Percentiles rank a stretch among this genome's conserved stretches.
Evolutionary conservation across 2,797 vertebrate genomes (phyloP).

Genomic region (Cheirogaleus major): DNA sequence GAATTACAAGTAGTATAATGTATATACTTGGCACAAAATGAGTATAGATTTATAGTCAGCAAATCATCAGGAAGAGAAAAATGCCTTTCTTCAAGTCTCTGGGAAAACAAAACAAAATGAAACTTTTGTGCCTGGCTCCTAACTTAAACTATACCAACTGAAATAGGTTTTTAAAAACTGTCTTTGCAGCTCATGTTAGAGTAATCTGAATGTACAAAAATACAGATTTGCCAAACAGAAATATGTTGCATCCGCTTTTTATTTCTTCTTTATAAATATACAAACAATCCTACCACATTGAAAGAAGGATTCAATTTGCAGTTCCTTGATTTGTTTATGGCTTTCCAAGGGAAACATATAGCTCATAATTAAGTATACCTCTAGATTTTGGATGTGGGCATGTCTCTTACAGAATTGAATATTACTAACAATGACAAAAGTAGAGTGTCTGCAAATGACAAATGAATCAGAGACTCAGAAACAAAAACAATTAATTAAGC

Average conservation of each 20-base stretch:
- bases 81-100: background rate
- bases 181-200: background rate
- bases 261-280: conserved; percentile 16
- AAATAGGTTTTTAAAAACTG: background rate
- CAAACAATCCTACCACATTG: background rate
- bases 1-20: background rate
- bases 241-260: background rate
- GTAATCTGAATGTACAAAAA: conserved; percentile 38
- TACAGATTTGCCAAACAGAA: conserved; percentile 6
- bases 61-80: conserved; percentile 11
- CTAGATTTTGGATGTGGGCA: background rate
- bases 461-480: conserved; percentile 49
- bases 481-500: background rate
- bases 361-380: background rate
- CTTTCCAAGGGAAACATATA: background rate
- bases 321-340: background rate
- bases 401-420: background rate
- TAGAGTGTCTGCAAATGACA: conserved; percentile 62
- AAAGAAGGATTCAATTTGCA: background rate
- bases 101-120: background rate
- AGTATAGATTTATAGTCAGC: background rate
- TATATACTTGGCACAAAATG: background rate
- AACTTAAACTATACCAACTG: background rate
- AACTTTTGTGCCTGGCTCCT: background rate
- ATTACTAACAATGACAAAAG: conserved; percentile 63